Base-by-base conservation (phyloP, 2,888 invertebrate species). In the Lepidochitona cinerea region DNA sequence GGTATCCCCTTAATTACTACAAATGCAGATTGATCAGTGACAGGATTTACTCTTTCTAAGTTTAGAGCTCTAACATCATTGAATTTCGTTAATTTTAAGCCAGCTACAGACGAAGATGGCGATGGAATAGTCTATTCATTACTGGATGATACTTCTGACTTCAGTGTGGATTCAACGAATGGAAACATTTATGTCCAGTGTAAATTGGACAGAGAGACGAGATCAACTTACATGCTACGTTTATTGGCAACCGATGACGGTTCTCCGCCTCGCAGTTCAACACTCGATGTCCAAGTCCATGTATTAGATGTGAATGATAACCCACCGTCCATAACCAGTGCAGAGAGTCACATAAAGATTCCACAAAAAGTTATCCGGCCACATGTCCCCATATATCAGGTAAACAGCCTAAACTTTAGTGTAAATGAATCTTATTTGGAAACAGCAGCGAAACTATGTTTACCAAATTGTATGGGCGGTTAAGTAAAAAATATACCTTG, bases 261-360 rank as follows among this genome's bases (percentile, higher is more conserved):
- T 29, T 23, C 18, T 14, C 59, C 59, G 23, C 32, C 59, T 26
- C 23, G 29, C 12, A 29, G 59, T 59, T 1, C 59, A 4, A 18
- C 12, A 14, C 4, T 26, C 26, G 18, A 18, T 23, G 7, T 59
- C 4, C 14, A 14, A 59, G 26, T 59, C 14, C 14, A 23, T 14
- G 59, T 59, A 18, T 9, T 59, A 32, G 59, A 59, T 59, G 59
- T 59, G 29, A 59, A 59, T 26, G 59, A 59, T 32, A 59, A 59
- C 32, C 26, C 59, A 2, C 59, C 59, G 14, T 4, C 29, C 29
- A 2, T 59, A 29, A 14, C 14, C 23, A 23, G 29, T 2, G 12
- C 26, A 29, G 59, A 59, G 23, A 14, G 29, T 29, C 12, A 23
- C 12, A 29, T 59, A 4, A 59, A 59, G 29, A 32, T 59, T 3